A percentile compares a stretch with the other conserved stretches of the same genome.
These are phyloP conservation scores for Hyperoplus immaculatus DNA, from an alignment of 2,797 vertebrate species.

Conservation along the genomic window DNA sequence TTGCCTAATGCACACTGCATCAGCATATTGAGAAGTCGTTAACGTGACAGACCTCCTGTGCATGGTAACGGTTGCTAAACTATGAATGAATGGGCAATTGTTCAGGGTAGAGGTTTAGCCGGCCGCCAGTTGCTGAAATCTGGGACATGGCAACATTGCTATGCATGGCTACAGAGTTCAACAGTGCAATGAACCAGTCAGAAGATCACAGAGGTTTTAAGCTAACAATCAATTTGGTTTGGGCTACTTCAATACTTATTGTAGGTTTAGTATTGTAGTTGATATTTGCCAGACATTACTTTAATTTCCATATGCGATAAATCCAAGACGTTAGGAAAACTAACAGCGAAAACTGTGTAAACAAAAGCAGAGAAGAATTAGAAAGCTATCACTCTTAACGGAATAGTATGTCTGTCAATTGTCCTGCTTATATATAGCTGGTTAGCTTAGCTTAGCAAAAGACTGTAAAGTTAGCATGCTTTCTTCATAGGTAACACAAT, in stretches of 20 bases:
- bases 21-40: neutral
- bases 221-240: neutral
- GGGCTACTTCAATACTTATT: no score
- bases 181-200: slow-evolving; percentile 7
- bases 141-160: slow-evolving; percentile 13
- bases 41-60: neutral
- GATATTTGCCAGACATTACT: no score
- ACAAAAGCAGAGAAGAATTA: neutral
- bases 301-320: no score
- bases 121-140: slow-evolving; percentile 25
- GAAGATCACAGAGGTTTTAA: neutral
- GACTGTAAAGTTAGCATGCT: neutral
- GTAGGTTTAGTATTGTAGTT: no score
- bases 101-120: slow-evolving; percentile 21
- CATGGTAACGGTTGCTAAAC: slow-evolving; percentile 21
- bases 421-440: neutral
- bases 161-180: slow-evolving; percentile 13
- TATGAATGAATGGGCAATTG: slow-evolving; percentile 14
- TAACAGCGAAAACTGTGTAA: no score
- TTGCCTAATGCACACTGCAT: neutral
- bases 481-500: neutral
- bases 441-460: neutral
- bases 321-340: neutral
- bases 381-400: neutral
- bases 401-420: neutral